Percentiles rank a stretch among this genome's conserved stretches.
Evolutionary conservation across 2,797 vertebrate genomes (phyloP).

Genomic region (Heterohyrax brucei): DNA sequence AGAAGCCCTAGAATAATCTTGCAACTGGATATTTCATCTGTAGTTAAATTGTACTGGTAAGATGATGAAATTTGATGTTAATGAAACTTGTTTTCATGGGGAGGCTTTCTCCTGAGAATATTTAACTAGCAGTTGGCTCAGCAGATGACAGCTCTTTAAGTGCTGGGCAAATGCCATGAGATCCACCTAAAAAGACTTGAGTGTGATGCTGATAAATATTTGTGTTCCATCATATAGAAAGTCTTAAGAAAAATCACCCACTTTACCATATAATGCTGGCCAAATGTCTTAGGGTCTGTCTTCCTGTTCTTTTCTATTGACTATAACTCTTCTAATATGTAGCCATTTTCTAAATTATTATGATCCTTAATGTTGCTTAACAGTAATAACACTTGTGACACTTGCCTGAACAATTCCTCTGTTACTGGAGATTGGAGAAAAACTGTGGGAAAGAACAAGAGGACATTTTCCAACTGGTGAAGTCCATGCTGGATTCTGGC

Average conservation of each 20-base stretch:
- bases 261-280: not conserved
- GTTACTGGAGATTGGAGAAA: not conserved
- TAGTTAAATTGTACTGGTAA: slow-evolving; percentile 31
- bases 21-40: not conserved
- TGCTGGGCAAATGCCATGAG: not conserved
- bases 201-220: not conserved
- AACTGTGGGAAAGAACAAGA: not conserved
- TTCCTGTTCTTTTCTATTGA: not conserved
- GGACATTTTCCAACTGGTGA: not conserved
- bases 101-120: not conserved
- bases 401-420: not conserved
- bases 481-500: not conserved
- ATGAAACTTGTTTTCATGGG: slow-evolving; percentile 1
- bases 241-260: not conserved
- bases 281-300: not conserved
- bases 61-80: not conserved
- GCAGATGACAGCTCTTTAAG: not conserved
- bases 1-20: slow-evolving; percentile 11
- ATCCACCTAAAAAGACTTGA: rapidly evolving
- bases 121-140: not conserved
- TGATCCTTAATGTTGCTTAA: not conserved
- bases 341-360: not conserved
- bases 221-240: not conserved
- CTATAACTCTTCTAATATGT: not conserved
- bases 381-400: not conserved